Evolutionary conservation across 2,888 invertebrate genomes (phyloP).

Genomic region (Watsonalla cultraria): DNA sequence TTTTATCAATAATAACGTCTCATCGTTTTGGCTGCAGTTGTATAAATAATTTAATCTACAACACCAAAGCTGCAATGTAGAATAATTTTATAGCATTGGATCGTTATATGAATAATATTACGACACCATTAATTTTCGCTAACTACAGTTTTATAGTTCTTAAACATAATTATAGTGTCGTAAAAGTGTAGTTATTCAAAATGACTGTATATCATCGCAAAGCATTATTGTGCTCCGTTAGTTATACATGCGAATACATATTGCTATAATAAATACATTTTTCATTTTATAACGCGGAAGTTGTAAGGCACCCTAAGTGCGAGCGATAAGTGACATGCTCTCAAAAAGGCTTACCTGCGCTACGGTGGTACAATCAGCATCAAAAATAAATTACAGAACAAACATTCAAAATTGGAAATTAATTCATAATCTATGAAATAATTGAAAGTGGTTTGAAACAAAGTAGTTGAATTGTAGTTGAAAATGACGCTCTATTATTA

Average conservation of each 20-base stretch:
- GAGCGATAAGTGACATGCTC: neutral
- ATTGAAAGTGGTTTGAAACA: too few species aligned
- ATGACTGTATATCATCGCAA: neutral
- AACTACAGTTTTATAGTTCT: slow-evolving; percentile 28
- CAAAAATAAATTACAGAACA: too few species aligned
- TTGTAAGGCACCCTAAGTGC: neutral
- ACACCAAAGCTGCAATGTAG: slow-evolving; percentile 1
- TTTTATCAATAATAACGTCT: neutral
- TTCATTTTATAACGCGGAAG: neutral
- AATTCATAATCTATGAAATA: too few species aligned
- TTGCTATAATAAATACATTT: neutral
- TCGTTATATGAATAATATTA: slow-evolving; percentile 21
- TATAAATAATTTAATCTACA: slow-evolving; percentile 2
- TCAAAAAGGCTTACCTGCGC: neutral
- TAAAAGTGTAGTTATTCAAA: slow-evolving; percentile 21
- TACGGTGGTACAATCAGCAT: too few species aligned
- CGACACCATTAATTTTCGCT: slow-evolving; percentile 23
- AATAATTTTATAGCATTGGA: slow-evolving; percentile 3
- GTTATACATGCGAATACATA: neutral
- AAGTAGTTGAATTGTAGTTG: too few species aligned
- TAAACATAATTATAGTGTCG: slow-evolving; percentile 25
- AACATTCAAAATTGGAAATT: too few species aligned
- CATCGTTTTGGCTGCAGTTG: neutral
- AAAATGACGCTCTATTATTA: too few species aligned
- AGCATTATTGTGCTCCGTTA: neutral